Evolutionary conservation across 2,888 invertebrate genomes (phyloP), one percentile per base, ranked within the genome.

Genomic region (Prosapia bicincta): DNA sequence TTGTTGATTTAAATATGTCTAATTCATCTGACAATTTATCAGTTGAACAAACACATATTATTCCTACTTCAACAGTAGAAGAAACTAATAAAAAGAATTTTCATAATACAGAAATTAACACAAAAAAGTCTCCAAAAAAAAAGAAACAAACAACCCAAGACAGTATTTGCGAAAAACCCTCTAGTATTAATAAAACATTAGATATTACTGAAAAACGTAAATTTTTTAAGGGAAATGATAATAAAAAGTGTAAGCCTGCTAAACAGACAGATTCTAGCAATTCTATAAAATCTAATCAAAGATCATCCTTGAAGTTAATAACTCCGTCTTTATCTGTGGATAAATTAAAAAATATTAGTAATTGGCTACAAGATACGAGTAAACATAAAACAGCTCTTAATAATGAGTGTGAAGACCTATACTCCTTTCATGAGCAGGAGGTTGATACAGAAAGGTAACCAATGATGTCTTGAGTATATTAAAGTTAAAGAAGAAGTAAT

Each of bases 291-390:
- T 10, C 7, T 38, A 38, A 13, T 9, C 38, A 2, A 10, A 38
- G 6, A 13, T 7, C 3, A 38, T 38, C 38, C 9, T 38, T 13
- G 10, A 38, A 13, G 3, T 38, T 38, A 38, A 10, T 38, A 38
- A 38, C 38, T 2, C 38, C 38, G 2, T 15, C 38, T 38, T 13
- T 38, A 38, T 38, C 38, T 2, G 1, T 15, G 38, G 38, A 38
- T 38, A 38, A 38, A 15, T 38, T 38, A 38, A 6, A 7, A 38
- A 38, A 38, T 28, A 74, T 74, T 23, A 74, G 26, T 28, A 68
- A 67, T 23, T 74, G 74, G 74, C 69, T 74, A 0, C 26, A 69
- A n/a, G 74, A 74, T 43, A 74, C 38, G 13, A 38, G 10, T 38
- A 38, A 38, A 38, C 38, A 38, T 38, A 38, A 30, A 30, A 7